Conservation (phyloP, 2,888 invertebrate species). For the Latrodectus hesperus region DNA sequence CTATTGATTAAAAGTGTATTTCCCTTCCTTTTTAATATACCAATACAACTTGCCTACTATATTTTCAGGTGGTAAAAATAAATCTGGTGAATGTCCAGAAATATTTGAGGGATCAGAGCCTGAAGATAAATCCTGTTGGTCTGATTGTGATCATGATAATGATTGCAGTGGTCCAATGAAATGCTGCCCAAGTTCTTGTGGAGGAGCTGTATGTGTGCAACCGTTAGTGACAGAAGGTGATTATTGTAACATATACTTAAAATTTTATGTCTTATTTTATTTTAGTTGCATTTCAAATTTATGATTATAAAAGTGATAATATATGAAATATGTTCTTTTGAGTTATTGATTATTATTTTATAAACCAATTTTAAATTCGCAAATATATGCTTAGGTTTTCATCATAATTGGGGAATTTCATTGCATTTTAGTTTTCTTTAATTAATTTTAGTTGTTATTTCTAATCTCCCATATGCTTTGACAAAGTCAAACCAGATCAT, state of each 20-base stretch:
- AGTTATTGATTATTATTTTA: too few relatives aligned
- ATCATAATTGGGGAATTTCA: too few relatives aligned
- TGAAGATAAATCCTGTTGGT: constrained; percentile 59
- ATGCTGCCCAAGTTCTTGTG: constrained; percentile 72
- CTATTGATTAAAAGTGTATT: background rate
- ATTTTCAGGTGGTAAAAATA: constrained; percentile 53
- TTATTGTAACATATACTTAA: background rate
- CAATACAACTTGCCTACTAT: background rate
- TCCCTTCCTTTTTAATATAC: background rate
- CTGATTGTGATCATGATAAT: constrained; percentile 71
- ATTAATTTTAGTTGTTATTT: too few relatives aligned
- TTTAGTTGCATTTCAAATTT: too few relatives aligned
- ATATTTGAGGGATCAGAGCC: constrained; percentile 38
- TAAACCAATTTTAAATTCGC: too few relatives aligned
- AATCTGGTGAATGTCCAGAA: constrained; percentile 70
- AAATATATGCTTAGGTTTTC: too few relatives aligned
- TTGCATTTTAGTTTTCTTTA: too few relatives aligned
- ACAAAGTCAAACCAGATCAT: too few relatives aligned
- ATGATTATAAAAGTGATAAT: too few relatives aligned
- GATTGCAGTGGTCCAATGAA: constrained; percentile 71
- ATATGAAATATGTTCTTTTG: too few relatives aligned
- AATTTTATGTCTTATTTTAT: background rate
- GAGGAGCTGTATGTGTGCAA: constrained; percentile 70
- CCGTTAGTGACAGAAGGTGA: constrained; percentile 31
- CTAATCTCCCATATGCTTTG: too few relatives aligned